Conservation (phyloP, 2,888 invertebrate genomes). For the Himalopsyche tibetana region DNA sequence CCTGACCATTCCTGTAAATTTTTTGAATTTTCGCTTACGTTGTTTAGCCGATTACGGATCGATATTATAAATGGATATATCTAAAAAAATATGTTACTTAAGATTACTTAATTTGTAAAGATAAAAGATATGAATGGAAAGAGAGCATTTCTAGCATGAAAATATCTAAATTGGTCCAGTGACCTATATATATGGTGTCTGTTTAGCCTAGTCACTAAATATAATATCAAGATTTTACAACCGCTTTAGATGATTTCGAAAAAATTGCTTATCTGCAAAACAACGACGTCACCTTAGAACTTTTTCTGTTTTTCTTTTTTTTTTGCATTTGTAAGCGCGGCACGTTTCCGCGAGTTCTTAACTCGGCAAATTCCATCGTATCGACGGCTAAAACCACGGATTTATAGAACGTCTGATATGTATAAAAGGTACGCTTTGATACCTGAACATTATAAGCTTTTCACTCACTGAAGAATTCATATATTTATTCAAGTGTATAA, state of each 20-base stretch:
- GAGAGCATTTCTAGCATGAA: not conserved
- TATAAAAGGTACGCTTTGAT: not conserved
- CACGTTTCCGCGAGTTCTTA: conserved; percentile 55
- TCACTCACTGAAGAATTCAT: no score
- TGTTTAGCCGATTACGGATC: no score
- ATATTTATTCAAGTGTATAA: no score
- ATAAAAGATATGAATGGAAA: not conserved
- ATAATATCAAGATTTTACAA: conserved; percentile 12
- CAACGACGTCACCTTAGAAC: conserved; percentile 30
- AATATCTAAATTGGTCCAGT: not conserved
- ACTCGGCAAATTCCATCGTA: conserved; percentile 43
- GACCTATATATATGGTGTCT: not conserved
- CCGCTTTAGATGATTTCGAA: conserved; percentile 43
- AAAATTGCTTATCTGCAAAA: conserved; percentile 44
- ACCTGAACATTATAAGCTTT: no score
- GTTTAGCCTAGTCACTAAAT: not conserved
- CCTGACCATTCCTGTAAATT: no score
- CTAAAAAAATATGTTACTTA: no score
- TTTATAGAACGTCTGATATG: conserved; percentile 23
- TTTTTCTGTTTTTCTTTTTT: conserved; percentile 18
- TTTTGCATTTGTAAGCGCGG: conserved; percentile 50
- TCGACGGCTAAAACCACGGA: conserved; percentile 35
- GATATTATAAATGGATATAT: no score
- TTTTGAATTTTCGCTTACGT: no score
- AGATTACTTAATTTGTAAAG: not conserved